Evolutionary conservation across 1,140 invertebrate genomes (phyloP), one percentile per base, ranked within the genome.

Genomic region (Apis florea): DNA sequence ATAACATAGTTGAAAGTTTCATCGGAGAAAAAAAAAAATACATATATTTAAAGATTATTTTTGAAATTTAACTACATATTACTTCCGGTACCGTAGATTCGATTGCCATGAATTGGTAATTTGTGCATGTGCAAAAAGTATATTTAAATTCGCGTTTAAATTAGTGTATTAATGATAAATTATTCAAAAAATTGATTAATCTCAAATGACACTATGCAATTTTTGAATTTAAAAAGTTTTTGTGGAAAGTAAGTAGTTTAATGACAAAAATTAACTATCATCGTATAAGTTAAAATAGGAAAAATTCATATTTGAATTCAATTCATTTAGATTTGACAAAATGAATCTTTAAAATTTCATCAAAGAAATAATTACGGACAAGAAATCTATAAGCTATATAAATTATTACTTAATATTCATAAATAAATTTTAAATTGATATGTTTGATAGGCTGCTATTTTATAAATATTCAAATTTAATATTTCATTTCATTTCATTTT

Each of bases 401-500:
- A 76, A 54, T 72, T 56, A 49, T 24, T 63, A 72, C 54, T 66
- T 66, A 72, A 66, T 79, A 40, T 66, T 56, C 51, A 47, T 71
- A 72, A 72, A 40, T 40, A 40, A 40, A 40, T 40, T 40, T 5
- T 40, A 40, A 40, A 40, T 40, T 40, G 31, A 40, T 31, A 31
- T 40, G 49, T 56, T n/a, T 67, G 67, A 74, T 70, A 61, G 49
- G 53, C 47, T 21, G 47, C 17, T 70, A 61, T 56, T 15, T 79
- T 51, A 84, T 85, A 49, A 74, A 73, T 61, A 83, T 71, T 74
- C 19, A 73, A 4, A 19, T 15, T 19, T 40, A 73, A 47, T 11
- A 3, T 70, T 12, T n/a, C 83, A 71, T 68, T 21, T 61, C 31
- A 3, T 78, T 72, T 79, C 10, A 73, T 31, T 83, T 26, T 15